phyloP scores from a whole-genome alignment of 2,113 vertebrate species.

The Alexandromys fortis region DNA sequence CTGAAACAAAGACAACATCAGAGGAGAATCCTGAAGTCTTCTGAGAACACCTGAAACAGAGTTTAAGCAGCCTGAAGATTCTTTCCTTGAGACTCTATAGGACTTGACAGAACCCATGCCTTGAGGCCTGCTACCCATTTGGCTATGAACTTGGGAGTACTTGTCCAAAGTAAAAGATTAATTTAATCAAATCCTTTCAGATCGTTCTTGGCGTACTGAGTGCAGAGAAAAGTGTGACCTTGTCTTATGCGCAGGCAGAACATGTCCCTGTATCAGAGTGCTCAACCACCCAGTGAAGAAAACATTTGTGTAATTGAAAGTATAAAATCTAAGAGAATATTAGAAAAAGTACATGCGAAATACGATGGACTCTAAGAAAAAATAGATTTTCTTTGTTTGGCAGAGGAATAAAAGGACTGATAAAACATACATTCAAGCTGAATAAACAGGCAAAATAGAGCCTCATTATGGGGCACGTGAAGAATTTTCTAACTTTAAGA shows the following conservation, averaged over 20 bases:
- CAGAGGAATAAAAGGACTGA: constrained; percentile 60
- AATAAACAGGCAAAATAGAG: constrained; percentile 72
- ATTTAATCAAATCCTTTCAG: background rate
- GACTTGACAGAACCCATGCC: rapidly evolving
- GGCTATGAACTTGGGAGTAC: background rate
- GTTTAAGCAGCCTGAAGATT: background rate
- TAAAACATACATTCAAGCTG: constrained; percentile 72
- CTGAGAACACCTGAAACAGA: background rate
- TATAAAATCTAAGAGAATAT: background rate
- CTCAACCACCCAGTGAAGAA: background rate
- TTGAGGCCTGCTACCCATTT: background rate
- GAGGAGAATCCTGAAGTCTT: background rate
- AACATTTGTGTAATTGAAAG: background rate
- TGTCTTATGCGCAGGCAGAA: background rate
- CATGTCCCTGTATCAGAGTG: background rate
- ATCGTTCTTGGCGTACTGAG: background rate
- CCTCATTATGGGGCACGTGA: constrained; percentile 67
- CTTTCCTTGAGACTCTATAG: background rate
- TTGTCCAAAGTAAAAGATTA: background rate
- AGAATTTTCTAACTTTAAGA: constrained; percentile 71
- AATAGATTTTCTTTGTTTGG: constrained; percentile 42
- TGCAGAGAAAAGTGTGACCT: background rate
- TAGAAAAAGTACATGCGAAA: background rate
- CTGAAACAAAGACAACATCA: background rate
- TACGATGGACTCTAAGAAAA: constrained; percentile 6